A percentile compares a stretch with the other conserved stretches of the same genome.
phyloP scores from a whole-genome alignment of 2,888 invertebrate genomes.

The Aspidapion aeneum region DNA sequence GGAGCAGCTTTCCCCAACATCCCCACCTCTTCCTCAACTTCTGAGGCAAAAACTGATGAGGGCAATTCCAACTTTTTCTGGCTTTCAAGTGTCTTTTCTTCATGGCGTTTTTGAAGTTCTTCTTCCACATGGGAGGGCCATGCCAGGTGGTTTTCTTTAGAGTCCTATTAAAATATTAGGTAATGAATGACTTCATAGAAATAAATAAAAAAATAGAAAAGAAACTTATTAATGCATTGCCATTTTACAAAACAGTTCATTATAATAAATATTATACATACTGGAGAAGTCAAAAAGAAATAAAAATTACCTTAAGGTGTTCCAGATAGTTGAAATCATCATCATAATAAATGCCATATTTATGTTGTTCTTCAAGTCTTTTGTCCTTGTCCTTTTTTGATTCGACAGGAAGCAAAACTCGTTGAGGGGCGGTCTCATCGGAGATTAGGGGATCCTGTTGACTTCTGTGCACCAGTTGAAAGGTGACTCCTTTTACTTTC shows the following conservation, averaged over 20 bases:
- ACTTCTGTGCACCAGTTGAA: constrained; percentile 89
- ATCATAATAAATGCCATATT: constrained; percentile 90
- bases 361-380: constrained; percentile 65
- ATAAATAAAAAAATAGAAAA: no score
- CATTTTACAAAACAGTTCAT: no score
- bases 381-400: constrained; percentile 48
- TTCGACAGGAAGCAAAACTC: constrained; percentile 68
- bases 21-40: constrained; percentile 79
- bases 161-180: no score
- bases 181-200: no score
- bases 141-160: constrained; percentile 53
- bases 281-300: no score
- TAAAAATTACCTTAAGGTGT: constrained; percentile 69
- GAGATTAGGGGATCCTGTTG: constrained; percentile 89
- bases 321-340: constrained; percentile 95
- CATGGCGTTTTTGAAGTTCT: constrained; percentile 30
- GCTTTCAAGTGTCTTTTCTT: constrained; percentile 24
- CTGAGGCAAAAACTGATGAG: constrained; percentile 37
- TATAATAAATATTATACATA: no score
- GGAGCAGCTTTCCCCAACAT: constrained; percentile 79
- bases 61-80: constrained; percentile 32
- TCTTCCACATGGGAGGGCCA: constrained; percentile 45
- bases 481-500: constrained; percentile 86
- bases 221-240: no score
- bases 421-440: constrained; percentile 86